A percentile compares a stretch with the other conserved stretches of the same genome.
phyloP scores from a whole-genome alignment of 2,888 invertebrate species.

The Cheilosia scutellata region DNA sequence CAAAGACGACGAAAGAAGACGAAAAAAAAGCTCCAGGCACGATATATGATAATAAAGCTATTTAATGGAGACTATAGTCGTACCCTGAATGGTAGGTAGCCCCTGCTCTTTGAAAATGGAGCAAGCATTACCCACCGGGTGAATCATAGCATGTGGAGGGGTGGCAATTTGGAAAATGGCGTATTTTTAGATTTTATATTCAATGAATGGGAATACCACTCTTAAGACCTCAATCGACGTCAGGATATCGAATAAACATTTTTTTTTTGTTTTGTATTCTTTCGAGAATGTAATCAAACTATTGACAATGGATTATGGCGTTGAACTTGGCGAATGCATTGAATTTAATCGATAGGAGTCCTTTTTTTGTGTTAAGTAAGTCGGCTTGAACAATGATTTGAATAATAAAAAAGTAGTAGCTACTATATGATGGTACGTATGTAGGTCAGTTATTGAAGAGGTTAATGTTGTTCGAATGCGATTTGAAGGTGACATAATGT shows the following conservation, averaged over 20 bases:
- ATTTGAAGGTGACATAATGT: too few relatives aligned
- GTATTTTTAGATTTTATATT: conserved; percentile 37
- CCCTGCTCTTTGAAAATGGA: conserved; percentile 5
- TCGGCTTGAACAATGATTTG: too few relatives aligned
- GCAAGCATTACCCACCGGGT: background rate
- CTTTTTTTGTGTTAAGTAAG: background rate
- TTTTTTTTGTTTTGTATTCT: background rate
- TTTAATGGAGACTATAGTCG: conserved; percentile 18
- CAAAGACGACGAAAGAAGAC: too few relatives aligned
- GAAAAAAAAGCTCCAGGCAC: background rate
- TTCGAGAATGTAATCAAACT: background rate
- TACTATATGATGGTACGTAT: too few relatives aligned
- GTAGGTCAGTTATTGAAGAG: too few relatives aligned
- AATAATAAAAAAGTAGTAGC: too few relatives aligned
- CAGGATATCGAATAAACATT: conserved; percentile 56
- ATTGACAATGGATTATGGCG: background rate
- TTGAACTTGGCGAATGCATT: background rate
- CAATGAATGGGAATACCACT: conserved; percentile 15
- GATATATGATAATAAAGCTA: conserved; percentile 45
- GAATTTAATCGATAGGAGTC: background rate
- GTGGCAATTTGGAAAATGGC: conserved; percentile 15
- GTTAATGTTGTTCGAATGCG: too few relatives aligned
- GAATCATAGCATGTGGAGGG: conserved; percentile 18
- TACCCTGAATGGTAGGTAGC: conserved; percentile 15
- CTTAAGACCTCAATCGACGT: conserved; percentile 39